Evolutionary conservation across 2,113 vertebrate genomes (phyloP), one percentile per base, ranked within the genome.

Genomic region (Apus apus): DNA sequence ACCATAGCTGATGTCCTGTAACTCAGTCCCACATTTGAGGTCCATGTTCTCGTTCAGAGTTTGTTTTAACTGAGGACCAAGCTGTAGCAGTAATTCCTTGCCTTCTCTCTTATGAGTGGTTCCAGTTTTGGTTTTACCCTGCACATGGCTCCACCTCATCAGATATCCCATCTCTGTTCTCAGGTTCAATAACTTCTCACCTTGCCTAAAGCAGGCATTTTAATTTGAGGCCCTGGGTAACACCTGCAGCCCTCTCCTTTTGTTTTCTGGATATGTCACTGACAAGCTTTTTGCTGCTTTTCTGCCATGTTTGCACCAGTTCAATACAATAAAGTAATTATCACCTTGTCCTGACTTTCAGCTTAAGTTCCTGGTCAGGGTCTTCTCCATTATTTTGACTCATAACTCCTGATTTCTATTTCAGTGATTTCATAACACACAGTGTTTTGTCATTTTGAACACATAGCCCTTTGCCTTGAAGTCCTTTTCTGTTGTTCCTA

Each of bases 351-450:
- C 40, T 50, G 29, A 40, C 48, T 68, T 78, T 48, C 38, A 57
- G 34, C 16, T 58, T 57, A 40, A 61, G 61, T 79, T 85, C 26
- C 45, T 76, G 30, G 30, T 53, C 58, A 73, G 38, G 46, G 72
- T 82, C 16, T 79, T 68, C 67, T 54, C 14, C 2, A 1, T 65
- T 89, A 72, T 66, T 84, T 45, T 74, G 67, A 43, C 43, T 85
- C 43, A 6, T 56, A 81, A 64, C 8, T 87, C 30, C 50, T 4
- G 8, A 78, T 61, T 87, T 91, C 54, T 90, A 14, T 73, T 85
- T 71, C 65, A 67, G 46, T 64, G 61, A 91, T 94, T 95, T 93
- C 82, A 76, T 73, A 93, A 60, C 34, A 77, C 61, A 85, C n/a
- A 72, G 53, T 18, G 53, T 45, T 94, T 78, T 85, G 73, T 89